Conservation (phyloP, 2,888 invertebrate species). For the Amblyjoppa fuscipennis region DNA sequence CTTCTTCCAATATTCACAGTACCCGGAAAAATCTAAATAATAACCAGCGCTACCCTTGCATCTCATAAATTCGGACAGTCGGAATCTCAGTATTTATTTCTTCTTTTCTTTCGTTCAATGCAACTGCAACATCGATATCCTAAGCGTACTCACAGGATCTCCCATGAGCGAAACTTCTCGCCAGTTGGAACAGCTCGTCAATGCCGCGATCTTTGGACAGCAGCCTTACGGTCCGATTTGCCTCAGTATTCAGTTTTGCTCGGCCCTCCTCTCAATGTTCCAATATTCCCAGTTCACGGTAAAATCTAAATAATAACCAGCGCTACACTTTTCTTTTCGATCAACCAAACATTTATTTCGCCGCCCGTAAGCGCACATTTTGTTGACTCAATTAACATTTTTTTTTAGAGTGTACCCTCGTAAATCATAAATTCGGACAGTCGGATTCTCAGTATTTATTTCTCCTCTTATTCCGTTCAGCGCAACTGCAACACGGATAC, state of each 20-base stretch:
- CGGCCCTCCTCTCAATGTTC: too few species aligned
- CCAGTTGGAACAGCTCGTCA: slow-evolving; percentile 66
- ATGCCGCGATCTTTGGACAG: slow-evolving; percentile 71
- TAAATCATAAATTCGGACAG: too few species aligned
- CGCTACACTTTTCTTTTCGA: too few species aligned
- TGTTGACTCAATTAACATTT: too few species aligned
- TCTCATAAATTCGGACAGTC: too few species aligned
- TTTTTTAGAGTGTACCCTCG: too few species aligned
- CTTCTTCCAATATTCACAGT: not conserved
- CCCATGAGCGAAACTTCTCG: slow-evolving; percentile 74
- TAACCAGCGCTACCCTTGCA: not conserved
- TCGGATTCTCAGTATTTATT: not conserved
- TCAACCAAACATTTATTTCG: too few species aligned
- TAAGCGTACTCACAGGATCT: slow-evolving; percentile 61
- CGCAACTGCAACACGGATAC: not conserved
- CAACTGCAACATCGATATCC: not conserved
- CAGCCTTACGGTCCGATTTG: slow-evolving; percentile 70
- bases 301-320: too few species aligned
- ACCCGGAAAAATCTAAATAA: not conserved
- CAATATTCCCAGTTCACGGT: too few species aligned
- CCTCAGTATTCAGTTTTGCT: too few species aligned
- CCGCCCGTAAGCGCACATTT: too few species aligned
- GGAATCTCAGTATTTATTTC: not conserved
- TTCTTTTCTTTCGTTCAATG: not conserved
- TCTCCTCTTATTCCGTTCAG: not conserved